phyloP scores from a whole-genome alignment of 92 coral and sea anemone genomes.

The Meandrina meandrites region DNA sequence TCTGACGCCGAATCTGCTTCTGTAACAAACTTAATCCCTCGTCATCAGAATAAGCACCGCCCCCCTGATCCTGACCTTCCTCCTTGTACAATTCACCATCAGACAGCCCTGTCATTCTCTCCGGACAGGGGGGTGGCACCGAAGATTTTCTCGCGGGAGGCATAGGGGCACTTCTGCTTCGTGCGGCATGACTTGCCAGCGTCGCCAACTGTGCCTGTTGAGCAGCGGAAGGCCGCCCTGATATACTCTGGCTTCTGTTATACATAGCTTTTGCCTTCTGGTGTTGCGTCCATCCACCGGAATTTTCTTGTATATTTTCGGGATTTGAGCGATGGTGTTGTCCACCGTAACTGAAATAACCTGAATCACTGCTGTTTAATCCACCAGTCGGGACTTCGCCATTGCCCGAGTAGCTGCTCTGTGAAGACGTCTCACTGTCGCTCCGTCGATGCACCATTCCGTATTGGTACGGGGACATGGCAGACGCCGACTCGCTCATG shows the following conservation, averaged over 20 bases:
- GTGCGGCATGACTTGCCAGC: conserved; percentile 89
- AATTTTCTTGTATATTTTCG: conserved; percentile 71
- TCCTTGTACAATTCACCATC: conserved; percentile 27
- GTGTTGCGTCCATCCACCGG: conserved; percentile 65
- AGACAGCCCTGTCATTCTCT: conserved; percentile 42
- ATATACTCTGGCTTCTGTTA: conserved; percentile 82
- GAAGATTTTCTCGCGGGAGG: conserved; percentile 88
- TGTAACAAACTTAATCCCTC: conserved; percentile 59
- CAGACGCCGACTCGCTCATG: conserved; percentile 77
- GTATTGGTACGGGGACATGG: conserved; percentile 39
- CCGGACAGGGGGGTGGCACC: conserved; percentile 75
- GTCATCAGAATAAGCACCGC: conserved; percentile 11
- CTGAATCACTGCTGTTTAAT: conserved; percentile 77
- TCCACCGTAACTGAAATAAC: conserved; percentile 81
- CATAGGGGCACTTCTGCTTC: conserved; percentile 93
- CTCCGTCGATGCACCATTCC: conserved; percentile 68
- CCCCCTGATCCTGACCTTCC: conserved; percentile 17
- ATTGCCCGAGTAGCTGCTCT: conserved; percentile 83
- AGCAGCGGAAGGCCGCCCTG: conserved; percentile 84
- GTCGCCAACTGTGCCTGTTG: conserved; percentile 87
- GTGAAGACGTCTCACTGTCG: conserved; percentile 83
- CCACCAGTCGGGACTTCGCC: conserved; percentile 70
- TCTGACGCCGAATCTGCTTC: conserved; percentile 77
- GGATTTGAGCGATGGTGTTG: conserved; percentile 67
- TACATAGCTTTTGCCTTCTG: conserved; percentile 62